A percentile compares a stretch with the other conserved stretches of the same genome.
These are phyloP conservation scores for Peromyscus leucopus DNA, from an alignment of 2,113 vertebrate genomes.

Conservation along the genomic window DNA sequence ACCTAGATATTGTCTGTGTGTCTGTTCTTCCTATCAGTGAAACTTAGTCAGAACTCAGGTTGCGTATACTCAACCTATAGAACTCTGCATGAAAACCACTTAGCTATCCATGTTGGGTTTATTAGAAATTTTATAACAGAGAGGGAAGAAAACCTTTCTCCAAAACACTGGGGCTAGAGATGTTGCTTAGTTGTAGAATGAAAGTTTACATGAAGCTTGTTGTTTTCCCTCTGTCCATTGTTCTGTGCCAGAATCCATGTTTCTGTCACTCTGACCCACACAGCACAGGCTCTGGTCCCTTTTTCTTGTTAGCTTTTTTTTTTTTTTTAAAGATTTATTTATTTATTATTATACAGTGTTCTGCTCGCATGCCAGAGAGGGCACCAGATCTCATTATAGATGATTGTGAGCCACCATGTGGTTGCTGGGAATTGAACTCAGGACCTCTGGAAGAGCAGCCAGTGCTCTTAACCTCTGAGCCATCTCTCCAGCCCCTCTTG, in stretches of 20 bases:
- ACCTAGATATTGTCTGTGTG: background rate
- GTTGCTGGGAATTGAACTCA: too few relatives aligned
- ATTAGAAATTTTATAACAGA: background rate
- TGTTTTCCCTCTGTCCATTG: background rate
- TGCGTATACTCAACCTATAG: background rate
- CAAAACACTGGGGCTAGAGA: background rate
- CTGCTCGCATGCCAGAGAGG: too few relatives aligned
- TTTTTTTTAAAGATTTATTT: too few relatives aligned
- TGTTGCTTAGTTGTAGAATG: background rate
- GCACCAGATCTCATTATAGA: too few relatives aligned
- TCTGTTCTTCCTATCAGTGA: background rate
- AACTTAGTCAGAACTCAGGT: background rate
- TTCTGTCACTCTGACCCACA: background rate
- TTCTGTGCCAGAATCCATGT: background rate
- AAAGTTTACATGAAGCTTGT: background rate
- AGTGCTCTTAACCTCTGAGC: too few relatives aligned
- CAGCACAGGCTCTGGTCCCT: background rate
- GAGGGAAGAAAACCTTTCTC: background rate
- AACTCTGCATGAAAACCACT: constrained; percentile 4
- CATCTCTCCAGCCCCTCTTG: too few relatives aligned
- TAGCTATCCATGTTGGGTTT: constrained; percentile 2
- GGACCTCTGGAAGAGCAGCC: too few relatives aligned
- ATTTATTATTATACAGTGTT: too few relatives aligned
- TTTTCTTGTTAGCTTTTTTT: background rate
- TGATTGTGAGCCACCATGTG: too few relatives aligned